Conservation (phyloP, 1,140 invertebrate species). For the Pteromalus puparum region DNA sequence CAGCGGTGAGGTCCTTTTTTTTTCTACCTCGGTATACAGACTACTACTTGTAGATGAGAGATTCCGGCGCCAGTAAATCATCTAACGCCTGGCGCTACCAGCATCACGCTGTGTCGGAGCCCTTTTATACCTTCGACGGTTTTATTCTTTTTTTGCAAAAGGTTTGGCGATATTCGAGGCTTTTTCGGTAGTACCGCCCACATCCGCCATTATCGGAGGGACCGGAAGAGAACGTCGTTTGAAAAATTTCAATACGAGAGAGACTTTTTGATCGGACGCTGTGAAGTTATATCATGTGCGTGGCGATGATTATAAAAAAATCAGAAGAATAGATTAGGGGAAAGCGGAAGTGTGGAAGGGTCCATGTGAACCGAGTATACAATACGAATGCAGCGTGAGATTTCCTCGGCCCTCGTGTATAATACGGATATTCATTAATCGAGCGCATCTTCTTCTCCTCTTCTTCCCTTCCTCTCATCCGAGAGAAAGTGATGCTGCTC, state of each 20-base stretch:
- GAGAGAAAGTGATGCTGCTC: slow-evolving; percentile 18
- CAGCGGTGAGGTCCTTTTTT: neutral
- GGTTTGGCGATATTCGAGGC: no score
- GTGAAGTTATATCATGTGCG: no score
- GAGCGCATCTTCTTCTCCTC: slow-evolving; percentile 4
- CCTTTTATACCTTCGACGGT: no score
- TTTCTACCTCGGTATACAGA: neutral
- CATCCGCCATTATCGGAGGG: slow-evolving; percentile 57
- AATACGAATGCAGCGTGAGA: slow-evolving; percentile 8
- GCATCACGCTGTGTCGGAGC: slow-evolving; percentile 4
- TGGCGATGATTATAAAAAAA: neutral
- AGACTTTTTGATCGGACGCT: no score
- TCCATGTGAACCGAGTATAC: neutral
- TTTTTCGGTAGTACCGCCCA: slow-evolving; percentile 55
- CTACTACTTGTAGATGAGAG: neutral
- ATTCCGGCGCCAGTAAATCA: slow-evolving; percentile 2
- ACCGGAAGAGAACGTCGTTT: neutral
- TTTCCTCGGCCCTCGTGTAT: neutral
- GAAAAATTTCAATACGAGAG: no score
- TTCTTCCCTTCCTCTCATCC: no score
- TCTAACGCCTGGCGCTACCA: neutral
- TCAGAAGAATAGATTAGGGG: neutral
- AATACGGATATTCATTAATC: slow-evolving; percentile 15
- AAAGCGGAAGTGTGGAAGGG: neutral
- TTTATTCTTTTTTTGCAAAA: no score